Evolutionary conservation across 2,113 vertebrate genomes (phyloP).

Genomic region (Carassius auratus): DNA sequence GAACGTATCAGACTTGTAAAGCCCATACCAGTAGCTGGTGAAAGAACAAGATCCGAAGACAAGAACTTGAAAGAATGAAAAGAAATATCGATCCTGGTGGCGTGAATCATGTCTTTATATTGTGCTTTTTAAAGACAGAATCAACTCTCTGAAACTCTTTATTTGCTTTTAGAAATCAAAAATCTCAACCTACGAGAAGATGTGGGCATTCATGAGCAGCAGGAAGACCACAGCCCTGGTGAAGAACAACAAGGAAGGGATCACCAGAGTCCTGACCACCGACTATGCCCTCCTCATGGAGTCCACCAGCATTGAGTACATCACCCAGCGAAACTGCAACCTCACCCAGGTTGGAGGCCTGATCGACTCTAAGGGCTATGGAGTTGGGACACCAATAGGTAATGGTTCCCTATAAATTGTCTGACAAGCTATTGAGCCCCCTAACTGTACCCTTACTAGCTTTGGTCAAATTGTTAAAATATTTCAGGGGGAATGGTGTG

Average conservation of each 20-base stretch:
- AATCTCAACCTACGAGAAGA: slow-evolving; percentile 98
- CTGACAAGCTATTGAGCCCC: background rate
- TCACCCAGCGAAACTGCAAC: slow-evolving; percentile 97
- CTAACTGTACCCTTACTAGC: background rate
- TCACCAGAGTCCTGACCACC: slow-evolving; percentile 91
- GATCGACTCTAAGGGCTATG: slow-evolving; percentile 97
- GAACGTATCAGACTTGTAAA: slow-evolving; percentile 4
- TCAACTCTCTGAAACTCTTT: slow-evolving; percentile 23
- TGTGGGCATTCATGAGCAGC: slow-evolving; percentile 99
- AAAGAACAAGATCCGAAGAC: background rate
- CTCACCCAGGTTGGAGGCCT: slow-evolving; percentile 97
- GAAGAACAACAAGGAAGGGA: slow-evolving; percentile 91
- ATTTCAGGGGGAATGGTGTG: too few relatives aligned
- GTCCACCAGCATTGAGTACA: slow-evolving; percentile 96
- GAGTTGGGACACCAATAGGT: slow-evolving; percentile 98
- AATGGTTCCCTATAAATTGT: slow-evolving; percentile 59
- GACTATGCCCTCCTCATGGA: slow-evolving; percentile 98
- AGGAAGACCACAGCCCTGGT: slow-evolving; percentile 91
- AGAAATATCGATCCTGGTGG: background rate
- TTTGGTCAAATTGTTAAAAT: too few relatives aligned
- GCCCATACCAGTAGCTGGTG: background rate
- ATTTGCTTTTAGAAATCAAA: slow-evolving; percentile 88
- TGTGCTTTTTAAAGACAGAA: background rate
- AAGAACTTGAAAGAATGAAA: background rate
- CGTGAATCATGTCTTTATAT: background rate